Base-by-base conservation (phyloP, 2,888 invertebrate genomes). In the Caenorhabditis sp. region DNA sequence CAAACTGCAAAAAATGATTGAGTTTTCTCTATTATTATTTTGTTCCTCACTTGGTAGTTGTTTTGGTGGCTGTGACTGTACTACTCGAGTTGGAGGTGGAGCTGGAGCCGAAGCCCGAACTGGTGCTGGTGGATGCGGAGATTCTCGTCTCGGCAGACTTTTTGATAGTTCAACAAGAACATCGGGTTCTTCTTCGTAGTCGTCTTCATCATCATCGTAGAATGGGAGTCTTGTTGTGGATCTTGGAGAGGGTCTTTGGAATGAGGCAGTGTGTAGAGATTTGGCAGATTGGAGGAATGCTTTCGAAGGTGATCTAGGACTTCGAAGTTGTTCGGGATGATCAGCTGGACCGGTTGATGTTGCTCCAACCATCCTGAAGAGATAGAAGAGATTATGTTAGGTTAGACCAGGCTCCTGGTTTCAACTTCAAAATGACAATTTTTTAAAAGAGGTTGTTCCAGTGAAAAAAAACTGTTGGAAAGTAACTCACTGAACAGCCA, bases 361-460 rank as follows among this genome's bases (percentile, higher is more conserved):
- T 14, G 26, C 27, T 17, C 62, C 63, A 6, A 71, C 63, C 63
- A 66, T 66, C 2, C 71, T 71, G 55, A 4, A 71, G 62, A 21
- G n/a, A n/a, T n/a, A n/a, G n/a, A n/a, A n/a, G n/a, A n/a, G n/a
- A n/a, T n/a, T n/a, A n/a, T n/a, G n/a, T n/a, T n/a, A n/a, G n/a
- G n/a, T n/a, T n/a, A n/a, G n/a, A n/a, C n/a, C n/a, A n/a, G n/a
- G n/a, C n/a, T n/a, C n/a, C n/a, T n/a, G n/a, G n/a, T n/a, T n/a
- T n/a, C n/a, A n/a, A n/a, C n/a, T n/a, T n/a, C n/a, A n/a, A 31
- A 58, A 23, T 24, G 1, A 50, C 3, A 23, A 60, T 21, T 37
- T 58, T 31, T 26, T 1, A 50, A 50, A 26, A 49, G 49, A 43
- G 43, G n/a, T 43, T 43, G 4, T 19, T 50, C 43, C 12, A 14